Evolutionary conservation across 1,140 invertebrate species (phyloP).

Genomic region (Steinernema khuongi): DNA sequence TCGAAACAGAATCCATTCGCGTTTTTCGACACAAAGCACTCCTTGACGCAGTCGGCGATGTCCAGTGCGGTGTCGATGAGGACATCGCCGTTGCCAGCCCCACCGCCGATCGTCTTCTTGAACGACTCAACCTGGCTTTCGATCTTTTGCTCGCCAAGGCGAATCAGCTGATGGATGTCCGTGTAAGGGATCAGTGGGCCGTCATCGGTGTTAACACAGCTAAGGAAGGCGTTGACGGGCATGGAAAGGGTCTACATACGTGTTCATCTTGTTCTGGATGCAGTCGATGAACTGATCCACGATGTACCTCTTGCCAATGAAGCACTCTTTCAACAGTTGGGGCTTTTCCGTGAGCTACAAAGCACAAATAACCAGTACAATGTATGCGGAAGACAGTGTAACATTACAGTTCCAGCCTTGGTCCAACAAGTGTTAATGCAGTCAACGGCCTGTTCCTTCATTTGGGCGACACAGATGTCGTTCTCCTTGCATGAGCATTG

Average conservation of each 20-base stretch:
- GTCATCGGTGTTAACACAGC: conserved; percentile 15
- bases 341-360: conserved; percentile 11
- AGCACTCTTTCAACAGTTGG: conserved; percentile 21
- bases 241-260: conserved; percentile 4
- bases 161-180: conserved; percentile 18
- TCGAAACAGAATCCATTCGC: conserved; percentile 35
- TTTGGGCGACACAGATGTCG: conserved; percentile 21
- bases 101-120: not conserved
- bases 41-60: conserved; percentile 31
- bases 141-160: conserved; percentile 13
- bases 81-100: not conserved
- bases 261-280: conserved; percentile 27
- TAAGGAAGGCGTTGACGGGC: not conserved
- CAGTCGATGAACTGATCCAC: conserved; percentile 21
- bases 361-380: not conserved
- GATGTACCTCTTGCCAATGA: conserved; percentile 18
- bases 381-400: not conserved
- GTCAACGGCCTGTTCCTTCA: conserved; percentile 26
- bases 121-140: not conserved
- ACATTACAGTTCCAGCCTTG: conserved; percentile 16
- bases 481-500: conserved; percentile 38
- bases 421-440: conserved; percentile 34
- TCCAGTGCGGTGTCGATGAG: conserved; percentile 30
- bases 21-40: conserved; percentile 36
- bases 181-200: conserved; percentile 34